Conservation (phyloP, 2,113 vertebrate species). For the Onychostruthus taczanowskii region DNA sequence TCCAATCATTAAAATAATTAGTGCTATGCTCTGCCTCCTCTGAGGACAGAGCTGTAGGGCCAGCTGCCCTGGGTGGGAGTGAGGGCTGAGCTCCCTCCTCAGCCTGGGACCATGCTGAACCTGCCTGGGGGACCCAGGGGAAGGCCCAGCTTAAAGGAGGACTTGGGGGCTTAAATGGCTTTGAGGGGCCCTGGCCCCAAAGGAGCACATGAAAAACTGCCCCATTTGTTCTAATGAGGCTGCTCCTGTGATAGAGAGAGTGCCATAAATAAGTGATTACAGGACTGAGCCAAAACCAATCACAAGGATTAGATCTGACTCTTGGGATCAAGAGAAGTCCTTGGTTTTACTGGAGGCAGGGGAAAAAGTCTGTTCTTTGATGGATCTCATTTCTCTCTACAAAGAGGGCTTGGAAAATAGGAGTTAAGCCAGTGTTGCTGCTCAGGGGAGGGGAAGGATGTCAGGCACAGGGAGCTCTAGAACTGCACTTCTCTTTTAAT, state of each 20-base stretch:
- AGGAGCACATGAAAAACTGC: background rate
- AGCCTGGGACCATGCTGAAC: background rate
- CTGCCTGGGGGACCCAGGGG: background rate
- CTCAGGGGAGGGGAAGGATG: background rate
- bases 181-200: background rate
- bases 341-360: background rate
- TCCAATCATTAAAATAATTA: conserved; percentile 37
- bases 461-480: background rate
- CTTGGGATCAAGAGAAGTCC: background rate
- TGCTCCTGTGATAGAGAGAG: background rate
- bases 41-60: background rate
- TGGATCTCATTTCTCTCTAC: background rate
- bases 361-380: background rate
- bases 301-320: background rate
- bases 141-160: fast-evolving
- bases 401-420: background rate
- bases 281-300: background rate
- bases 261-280: background rate
- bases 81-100: background rate
- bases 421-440: background rate
- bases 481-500: background rate
- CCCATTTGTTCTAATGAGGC: background rate
- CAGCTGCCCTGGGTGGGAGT: background rate
- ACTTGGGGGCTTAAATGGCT: background rate
- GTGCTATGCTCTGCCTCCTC: background rate